phyloP scores from a whole-genome alignment of 2,797 vertebrate genomes.

The Cirrhinus molitorella region DNA sequence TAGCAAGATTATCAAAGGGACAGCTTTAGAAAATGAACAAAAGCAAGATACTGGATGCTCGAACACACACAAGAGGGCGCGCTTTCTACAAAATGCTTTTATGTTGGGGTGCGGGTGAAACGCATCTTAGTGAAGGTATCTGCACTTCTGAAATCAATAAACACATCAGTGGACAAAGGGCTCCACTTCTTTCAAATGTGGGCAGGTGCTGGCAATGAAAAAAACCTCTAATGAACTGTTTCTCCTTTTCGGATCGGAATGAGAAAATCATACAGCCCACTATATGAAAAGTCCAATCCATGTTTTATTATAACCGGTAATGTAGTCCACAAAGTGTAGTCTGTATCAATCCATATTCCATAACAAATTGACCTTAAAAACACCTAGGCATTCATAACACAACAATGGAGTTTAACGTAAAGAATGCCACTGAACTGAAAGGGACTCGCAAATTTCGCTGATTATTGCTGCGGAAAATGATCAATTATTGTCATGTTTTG shows the following conservation, averaged over 20 bases:
- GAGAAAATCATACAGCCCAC: not conserved
- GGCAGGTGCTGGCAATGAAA: not conserved
- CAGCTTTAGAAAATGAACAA: not conserved
- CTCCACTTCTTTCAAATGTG: not conserved
- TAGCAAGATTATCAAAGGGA: not conserved
- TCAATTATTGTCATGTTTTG: no score
- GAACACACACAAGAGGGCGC: constrained; percentile 69
- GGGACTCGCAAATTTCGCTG: no score
- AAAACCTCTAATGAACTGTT: not conserved
- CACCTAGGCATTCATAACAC: not conserved
- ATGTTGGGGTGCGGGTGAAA: not conserved
- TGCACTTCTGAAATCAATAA: not conserved
- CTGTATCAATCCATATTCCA: not conserved
- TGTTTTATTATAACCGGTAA: not conserved
- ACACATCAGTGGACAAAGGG: not conserved
- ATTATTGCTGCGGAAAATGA: no score
- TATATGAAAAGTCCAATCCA: not conserved
- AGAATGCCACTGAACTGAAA: no score
- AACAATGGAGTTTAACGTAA: not conserved
- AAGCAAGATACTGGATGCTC: not conserved
- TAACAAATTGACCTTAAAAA: not conserved
- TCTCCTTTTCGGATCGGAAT: not conserved
- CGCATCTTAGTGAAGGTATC: not conserved
- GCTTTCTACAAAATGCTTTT: constrained; percentile 37
- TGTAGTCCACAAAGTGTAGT: not conserved